Base-by-base conservation (phyloP, 2,113 vertebrate genomes). In the Orthonyx spaldingii region DNA sequence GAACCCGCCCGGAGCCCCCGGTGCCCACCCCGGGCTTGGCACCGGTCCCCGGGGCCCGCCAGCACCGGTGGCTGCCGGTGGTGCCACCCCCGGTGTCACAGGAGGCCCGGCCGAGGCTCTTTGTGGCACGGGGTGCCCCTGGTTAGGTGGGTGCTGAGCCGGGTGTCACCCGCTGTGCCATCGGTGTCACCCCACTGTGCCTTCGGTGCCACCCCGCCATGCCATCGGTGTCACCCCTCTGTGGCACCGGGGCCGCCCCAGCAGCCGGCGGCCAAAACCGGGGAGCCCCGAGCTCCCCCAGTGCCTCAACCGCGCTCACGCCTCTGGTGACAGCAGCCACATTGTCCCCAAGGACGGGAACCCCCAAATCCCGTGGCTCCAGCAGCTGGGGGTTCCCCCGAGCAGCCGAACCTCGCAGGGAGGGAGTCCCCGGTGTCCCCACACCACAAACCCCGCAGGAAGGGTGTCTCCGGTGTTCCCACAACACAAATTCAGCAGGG, bases 61-160 rank as follows among this genome's bases (percentile, higher is more conserved):
- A 5, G 39, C 47, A 24, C 20, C 6, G 9, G 11, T 5, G 41
- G 10, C 13, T 6, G 2, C 37, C 0, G 7, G 37, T 16, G 2
- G 14, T 3, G 5, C 4, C 53, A 21, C 24, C 16, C 5, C 4
- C n/a, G 2, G 46, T 4, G 3, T 7, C 61, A 15, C 66, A 9
- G 10, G n/a, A n/a, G n/a, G n/a, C n/a, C n/a, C n/a, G n/a, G n/a
- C n/a, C 4, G 5, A 13, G 63, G 63, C 41, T 6, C 18, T 6
- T 35, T 0, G 37, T 1, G 6, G 39, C n/a, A 4, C 5, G 1
- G 35, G n/a, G 53, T 19, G 2, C 28, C 69, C 14, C 27, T 3
- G 55, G 17, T 4, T 59, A 57, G 8, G 66, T 1, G 78, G 61
- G 44, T n/a, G 77, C 77, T 20, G 64, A 57, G 60, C 23, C 6